Evolutionary conservation across 2,888 invertebrate species (phyloP).

Genomic region (Drosophila buzzatii): DNA sequence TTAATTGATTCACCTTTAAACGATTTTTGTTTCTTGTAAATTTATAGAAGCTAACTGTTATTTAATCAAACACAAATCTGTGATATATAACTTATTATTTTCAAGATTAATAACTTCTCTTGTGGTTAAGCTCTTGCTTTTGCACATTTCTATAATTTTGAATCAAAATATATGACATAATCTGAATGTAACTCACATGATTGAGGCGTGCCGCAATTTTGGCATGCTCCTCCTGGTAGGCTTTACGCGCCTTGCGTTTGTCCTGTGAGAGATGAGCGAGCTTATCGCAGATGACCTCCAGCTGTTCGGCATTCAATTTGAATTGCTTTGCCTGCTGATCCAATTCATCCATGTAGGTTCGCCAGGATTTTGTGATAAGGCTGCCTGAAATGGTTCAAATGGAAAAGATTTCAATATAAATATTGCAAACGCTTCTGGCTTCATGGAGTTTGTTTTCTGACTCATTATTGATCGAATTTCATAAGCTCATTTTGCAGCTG

Average conservation of each 20-base stretch:
- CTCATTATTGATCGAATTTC: not conserved
- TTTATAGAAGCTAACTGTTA: not conserved
- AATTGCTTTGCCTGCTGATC: constrained; percentile 94
- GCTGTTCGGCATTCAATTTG: constrained; percentile 93
- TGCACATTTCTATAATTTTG: not conserved
- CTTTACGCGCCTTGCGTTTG: constrained; percentile 93
- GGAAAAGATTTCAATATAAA: not conserved
- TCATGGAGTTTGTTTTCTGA: not conserved
- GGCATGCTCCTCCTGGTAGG: constrained; percentile 95
- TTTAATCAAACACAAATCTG: not conserved
- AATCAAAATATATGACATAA: not conserved
- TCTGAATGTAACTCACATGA: constrained; percentile 87
- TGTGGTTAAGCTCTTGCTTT: not conserved
- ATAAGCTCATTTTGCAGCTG: constrained; percentile 7
- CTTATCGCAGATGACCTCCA: constrained; percentile 94
- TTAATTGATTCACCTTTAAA: constrained; percentile 15
- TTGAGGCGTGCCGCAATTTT: constrained; percentile 93
- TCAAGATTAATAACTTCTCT: not conserved
- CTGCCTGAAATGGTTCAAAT: constrained; percentile 86
- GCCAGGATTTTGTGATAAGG: constrained; percentile 91
- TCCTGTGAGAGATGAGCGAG: constrained; percentile 93
- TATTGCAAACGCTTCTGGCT: not conserved
- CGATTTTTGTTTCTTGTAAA: not conserved
- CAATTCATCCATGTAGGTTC: constrained; percentile 94
- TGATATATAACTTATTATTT: too few species aligned